Evolutionary conservation across 2,888 invertebrate genomes (phyloP).

Genomic region (Chydorus sphaericus): DNA sequence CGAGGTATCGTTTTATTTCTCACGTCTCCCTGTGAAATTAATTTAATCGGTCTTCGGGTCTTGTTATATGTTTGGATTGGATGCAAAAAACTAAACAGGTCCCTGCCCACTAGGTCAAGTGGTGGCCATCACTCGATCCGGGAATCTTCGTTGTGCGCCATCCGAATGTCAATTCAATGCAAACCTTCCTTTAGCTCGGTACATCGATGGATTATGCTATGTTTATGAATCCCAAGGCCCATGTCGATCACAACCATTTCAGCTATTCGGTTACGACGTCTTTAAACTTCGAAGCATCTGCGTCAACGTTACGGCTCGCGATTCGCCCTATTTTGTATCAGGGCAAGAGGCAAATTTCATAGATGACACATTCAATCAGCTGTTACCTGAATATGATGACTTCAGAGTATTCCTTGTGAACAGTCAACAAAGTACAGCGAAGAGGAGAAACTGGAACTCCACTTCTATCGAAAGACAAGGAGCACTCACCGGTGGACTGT

Average conservation of each 20-base stretch:
- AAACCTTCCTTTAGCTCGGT: neutral
- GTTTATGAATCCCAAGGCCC: conserved; percentile 6
- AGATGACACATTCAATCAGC: neutral
- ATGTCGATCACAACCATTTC: neutral
- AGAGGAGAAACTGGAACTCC: neutral
- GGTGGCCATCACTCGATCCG: neutral
- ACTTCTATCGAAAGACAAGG: neutral
- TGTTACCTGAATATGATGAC: neutral
- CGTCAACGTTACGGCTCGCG: neutral
- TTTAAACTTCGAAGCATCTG: neutral
- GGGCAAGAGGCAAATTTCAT: neutral
- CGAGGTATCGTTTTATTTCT: conserved; percentile 10
- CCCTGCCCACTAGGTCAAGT: neutral
- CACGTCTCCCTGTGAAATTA: too few relatives aligned
- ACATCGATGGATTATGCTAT: conserved; percentile 9
- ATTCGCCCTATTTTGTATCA: neutral
- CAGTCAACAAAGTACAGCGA: neutral
- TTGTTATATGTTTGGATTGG: too few relatives aligned
- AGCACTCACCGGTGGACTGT: neutral
- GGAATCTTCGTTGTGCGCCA: neutral
- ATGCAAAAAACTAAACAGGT: too few relatives aligned
- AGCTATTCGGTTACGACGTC: neutral
- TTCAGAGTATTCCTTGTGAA: neutral
- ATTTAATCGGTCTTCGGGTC: neutral
- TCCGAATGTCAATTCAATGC: neutral